Percentiles rank a stretch among this genome's conserved stretches.
Conservation (phyloP, 2,888 invertebrate genomes). For the Anthrax anthrax region DNA sequence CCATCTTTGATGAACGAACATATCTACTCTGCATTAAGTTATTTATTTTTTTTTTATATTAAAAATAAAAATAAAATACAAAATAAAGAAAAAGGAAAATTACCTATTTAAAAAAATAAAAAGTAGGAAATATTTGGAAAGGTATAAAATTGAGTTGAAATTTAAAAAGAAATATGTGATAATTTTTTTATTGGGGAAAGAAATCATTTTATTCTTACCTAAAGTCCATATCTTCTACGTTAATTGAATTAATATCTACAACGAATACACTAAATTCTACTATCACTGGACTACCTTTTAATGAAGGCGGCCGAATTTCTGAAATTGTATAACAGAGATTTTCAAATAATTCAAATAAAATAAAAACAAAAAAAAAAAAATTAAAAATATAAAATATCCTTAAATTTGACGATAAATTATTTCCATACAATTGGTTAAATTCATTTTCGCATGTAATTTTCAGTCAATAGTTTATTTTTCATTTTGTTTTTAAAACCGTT, state of each 20-base stretch:
- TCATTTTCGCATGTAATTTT: too few relatives aligned
- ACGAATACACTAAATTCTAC: constrained; percentile 72
- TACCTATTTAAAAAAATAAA: background rate
- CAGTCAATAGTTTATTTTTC: too few relatives aligned
- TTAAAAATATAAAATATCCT: constrained; percentile 2
- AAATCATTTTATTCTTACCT: constrained; percentile 44
- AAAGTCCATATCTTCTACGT: constrained; percentile 81
- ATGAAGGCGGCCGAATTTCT: constrained; percentile 68
- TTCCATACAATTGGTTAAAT: too few relatives aligned
- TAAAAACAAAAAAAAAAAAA: constrained; percentile 3
- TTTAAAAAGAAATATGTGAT: too few relatives aligned
- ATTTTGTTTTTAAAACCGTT: too few relatives aligned
- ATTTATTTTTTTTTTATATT: background rate
- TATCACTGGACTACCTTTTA: constrained; percentile 54
- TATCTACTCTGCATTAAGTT: constrained; percentile 51
- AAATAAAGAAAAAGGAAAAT: too few relatives aligned
- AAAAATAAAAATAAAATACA: background rate
- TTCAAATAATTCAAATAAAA: too few relatives aligned
- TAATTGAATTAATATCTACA: constrained; percentile 75
- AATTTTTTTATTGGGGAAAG: background rate
- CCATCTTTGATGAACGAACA: constrained; percentile 74
- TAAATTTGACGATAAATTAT: too few relatives aligned
- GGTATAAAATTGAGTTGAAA: too few relatives aligned
- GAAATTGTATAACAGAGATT: too few relatives aligned
- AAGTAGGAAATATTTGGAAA: background rate